Evolutionary conservation across 1,140 invertebrate genomes (phyloP), one percentile per base, ranked within the genome.

Genomic region (Cotesia typhae): DNA sequence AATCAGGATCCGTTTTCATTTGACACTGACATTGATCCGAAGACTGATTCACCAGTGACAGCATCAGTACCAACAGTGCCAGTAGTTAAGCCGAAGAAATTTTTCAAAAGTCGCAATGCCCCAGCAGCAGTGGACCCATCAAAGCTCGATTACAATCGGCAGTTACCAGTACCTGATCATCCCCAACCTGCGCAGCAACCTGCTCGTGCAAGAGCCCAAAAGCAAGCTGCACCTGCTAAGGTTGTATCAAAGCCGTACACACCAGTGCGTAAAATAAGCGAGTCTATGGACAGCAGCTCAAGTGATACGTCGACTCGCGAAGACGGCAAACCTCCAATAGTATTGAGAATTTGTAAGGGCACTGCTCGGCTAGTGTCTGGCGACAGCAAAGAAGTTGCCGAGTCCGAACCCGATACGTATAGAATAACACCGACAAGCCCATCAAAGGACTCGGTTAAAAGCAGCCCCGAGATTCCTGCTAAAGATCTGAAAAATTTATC

Each of bases 61-160:
- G 67, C 78, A n/a, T 47, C 75, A 17, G 70, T 78, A 7, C 7
- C 88, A 64, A 68, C 78, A 28, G 63, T 76, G 17, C 67, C 77
- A 12, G 71, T 80, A 36, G 67, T 77, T 36, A 95, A 94, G 81
- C 94, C 94, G 59, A 95, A 95, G 78, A 96, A 96, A 81, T 96
- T 96, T 86, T 96, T 96, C 82, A 96, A 96, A 82, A 95, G 94
- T 79, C 89, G 95, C 38, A 94, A 93, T 84, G 86, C 89, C 2
- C 83, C 89, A 12, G 80, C 89, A 12, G 80, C 74, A 4, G 51
- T 76, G n/a, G 82, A 76, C 20, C 28, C 64, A 74, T 14, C 9
- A 12, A 64, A 51, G 59, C 35, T 87, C 4, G 89, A 47, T 47
- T 47, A 9, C 6, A 87, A 77, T 71, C 85, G 17, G 83, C 90